Conservation (phyloP, 1,140 invertebrate genomes). For the Chelonus insularis region DNA sequence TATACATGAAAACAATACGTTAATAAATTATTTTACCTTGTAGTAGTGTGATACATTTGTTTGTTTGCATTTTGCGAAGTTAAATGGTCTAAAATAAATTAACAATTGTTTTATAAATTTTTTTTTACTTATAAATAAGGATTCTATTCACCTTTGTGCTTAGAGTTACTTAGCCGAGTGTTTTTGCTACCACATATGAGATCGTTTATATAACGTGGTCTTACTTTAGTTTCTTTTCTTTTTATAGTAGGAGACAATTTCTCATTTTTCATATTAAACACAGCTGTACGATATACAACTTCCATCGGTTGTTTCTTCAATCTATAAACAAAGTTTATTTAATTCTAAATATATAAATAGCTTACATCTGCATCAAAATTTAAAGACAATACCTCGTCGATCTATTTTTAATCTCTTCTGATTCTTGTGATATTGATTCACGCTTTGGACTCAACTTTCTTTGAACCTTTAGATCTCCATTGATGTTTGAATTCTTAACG, state of each 20-base stretch:
- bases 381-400: conserved; percentile 5
- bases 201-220: conserved; percentile 43
- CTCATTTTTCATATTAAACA: conserved; percentile 52
- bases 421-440: background rate
- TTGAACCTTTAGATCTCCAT: background rate
- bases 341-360: background rate
- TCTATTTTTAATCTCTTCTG: conserved; percentile 5
- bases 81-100: too few species aligned
- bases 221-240: conserved; percentile 33
- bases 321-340: conserved; percentile 23
- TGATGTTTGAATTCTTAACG: background rate
- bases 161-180: conserved; percentile 37
- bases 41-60: too few species aligned
- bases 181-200: conserved; percentile 45
- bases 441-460: background rate
- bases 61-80: too few species aligned
- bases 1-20: too few species aligned
- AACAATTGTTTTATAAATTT: too few species aligned
- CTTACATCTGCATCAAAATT: background rate
- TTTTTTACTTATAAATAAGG: too few species aligned
- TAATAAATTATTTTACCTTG: too few species aligned
- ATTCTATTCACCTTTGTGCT: conserved; percentile 33
- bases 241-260: conserved; percentile 40
- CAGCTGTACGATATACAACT: conserved; percentile 48
- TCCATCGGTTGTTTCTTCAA: conserved; percentile 43